phyloP scores from a whole-genome alignment of 2,113 vertebrate species.

The Ptyas mucosa region DNA sequence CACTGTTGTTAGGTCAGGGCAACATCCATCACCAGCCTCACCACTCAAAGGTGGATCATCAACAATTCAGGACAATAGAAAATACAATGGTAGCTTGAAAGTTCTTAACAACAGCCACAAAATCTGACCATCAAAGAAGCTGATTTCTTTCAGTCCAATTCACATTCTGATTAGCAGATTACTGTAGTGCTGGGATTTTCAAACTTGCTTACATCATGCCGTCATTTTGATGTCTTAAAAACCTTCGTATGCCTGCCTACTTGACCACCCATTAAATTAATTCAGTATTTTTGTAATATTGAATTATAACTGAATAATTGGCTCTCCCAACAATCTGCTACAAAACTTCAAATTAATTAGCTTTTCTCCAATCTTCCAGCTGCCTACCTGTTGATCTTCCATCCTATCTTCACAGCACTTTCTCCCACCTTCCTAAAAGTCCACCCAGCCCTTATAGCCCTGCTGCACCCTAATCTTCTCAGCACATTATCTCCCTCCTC shows the following conservation, averaged over 20 bases:
- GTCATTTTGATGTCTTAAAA: neutral
- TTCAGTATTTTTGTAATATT: neutral
- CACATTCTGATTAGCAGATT: neutral
- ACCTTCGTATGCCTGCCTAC: neutral
- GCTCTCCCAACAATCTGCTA: neutral
- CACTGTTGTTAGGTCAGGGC: constrained; percentile 52
- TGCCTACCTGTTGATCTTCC: neutral
- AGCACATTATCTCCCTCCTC: neutral
- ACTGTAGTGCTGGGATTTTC: neutral
- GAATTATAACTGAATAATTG: neutral
- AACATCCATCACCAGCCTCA: constrained; percentile 58
- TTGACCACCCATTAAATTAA: neutral
- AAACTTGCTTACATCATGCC: neutral
- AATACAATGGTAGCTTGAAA: neutral
- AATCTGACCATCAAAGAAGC: constrained; percentile 1
- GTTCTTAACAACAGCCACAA: neutral
- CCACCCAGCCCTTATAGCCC: neutral
- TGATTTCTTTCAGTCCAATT: neutral
- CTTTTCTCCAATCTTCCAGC: neutral
- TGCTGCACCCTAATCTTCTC: neutral
- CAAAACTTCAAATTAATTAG: neutral
- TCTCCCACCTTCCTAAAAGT: neutral
- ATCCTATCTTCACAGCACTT: neutral
- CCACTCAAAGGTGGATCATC: constrained; percentile 22
- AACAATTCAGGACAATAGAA: constrained; percentile 23